These are phyloP conservation scores for Cepaea hortensis DNA, from an alignment of 2,888 invertebrate species.

Conservation along the genomic window DNA sequence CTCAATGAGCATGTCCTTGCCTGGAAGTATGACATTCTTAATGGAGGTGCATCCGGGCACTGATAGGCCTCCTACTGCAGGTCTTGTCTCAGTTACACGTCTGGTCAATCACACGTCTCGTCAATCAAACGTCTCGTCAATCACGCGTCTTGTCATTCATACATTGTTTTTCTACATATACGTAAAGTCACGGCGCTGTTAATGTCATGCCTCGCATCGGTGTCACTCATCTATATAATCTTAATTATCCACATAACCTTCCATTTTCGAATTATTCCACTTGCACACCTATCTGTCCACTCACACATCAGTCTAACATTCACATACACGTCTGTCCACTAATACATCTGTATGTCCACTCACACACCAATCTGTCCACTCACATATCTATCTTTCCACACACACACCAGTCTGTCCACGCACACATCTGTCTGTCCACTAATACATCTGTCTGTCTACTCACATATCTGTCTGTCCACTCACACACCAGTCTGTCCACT, in stretches of 20 bases:
- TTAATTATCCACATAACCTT: too few relatives aligned
- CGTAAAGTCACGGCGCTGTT: not conserved
- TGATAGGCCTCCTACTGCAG: too few relatives aligned
- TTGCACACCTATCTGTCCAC: not conserved
- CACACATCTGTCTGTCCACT: not conserved
- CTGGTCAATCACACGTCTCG: not conserved
- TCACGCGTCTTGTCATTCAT: not conserved
- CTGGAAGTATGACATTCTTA: not conserved
- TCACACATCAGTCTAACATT: not conserved
- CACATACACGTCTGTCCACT: not conserved
- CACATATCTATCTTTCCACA: not conserved
- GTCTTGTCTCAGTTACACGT: not conserved
- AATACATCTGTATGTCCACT: not conserved
- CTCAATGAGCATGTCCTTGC: constrained; percentile 28
- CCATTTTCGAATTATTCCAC: not conserved
- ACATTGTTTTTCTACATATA: not conserved
- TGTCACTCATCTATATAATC: too few relatives aligned
- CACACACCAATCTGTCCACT: not conserved
- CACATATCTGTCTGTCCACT: not conserved
- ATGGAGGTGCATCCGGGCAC: too few relatives aligned
- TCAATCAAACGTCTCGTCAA: not conserved
- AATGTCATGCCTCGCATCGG: not conserved
- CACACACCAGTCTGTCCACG: not conserved
- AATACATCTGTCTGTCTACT: not conserved
- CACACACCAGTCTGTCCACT: not conserved